Conservation (phyloP, 2,113 vertebrate species). For the Platysternon megacephalum region DNA sequence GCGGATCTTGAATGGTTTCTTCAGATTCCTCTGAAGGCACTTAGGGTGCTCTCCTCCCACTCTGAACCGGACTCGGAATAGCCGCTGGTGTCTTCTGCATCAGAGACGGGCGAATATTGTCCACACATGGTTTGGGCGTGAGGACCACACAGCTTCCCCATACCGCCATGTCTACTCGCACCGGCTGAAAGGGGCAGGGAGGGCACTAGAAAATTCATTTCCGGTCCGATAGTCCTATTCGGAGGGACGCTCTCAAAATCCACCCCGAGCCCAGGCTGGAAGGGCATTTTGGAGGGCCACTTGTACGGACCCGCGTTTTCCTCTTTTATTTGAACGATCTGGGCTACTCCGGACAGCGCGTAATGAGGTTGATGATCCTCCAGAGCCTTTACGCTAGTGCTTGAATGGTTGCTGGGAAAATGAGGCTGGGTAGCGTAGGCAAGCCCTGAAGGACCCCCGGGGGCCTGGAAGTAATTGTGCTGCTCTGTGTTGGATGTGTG, state of each 20-base stretch:
- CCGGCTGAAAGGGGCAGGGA: slow-evolving; percentile 64
- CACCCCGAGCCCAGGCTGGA: slow-evolving; percentile 61
- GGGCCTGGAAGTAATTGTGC: background rate
- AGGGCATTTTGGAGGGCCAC: background rate
- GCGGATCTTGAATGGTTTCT: background rate
- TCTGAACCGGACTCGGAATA: slow-evolving; percentile 84
- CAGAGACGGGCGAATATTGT: slow-evolving; percentile 77
- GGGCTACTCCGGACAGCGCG: background rate
- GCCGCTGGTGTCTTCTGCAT: slow-evolving; percentile 72
- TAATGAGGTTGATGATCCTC: slow-evolving; percentile 31
- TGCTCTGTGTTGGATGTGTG: background rate
- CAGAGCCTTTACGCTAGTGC: background rate
- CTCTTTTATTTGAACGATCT: background rate
- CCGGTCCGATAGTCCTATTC: slow-evolving; percentile 83
- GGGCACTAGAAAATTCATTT: slow-evolving; percentile 81
- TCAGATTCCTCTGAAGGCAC: slow-evolving; percentile 69
- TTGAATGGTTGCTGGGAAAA: background rate
- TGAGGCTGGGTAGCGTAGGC: background rate
- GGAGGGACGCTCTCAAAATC: slow-evolving; percentile 84
- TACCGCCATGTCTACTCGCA: background rate
- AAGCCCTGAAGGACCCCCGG: background rate
- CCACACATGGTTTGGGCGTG: slow-evolving; percentile 49
- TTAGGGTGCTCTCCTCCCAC: slow-evolving; percentile 85
- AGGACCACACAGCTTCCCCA: background rate
- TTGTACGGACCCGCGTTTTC: background rate